Evolutionary conservation across 2,888 invertebrate species (phyloP), one percentile per base, ranked within the genome.

Genomic region (Perizoma flavofasciatum): DNA sequence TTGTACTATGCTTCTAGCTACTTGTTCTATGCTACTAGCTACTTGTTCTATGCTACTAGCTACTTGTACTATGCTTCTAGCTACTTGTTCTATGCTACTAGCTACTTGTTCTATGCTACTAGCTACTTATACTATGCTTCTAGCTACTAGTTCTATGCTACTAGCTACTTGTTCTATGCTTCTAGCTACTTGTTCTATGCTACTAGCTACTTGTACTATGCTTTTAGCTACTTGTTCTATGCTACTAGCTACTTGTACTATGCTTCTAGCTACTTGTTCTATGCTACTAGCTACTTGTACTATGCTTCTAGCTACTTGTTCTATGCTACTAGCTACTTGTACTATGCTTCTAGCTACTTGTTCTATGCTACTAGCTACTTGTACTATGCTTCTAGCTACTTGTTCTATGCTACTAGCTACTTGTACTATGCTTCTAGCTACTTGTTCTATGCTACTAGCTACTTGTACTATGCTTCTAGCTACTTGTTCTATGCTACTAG

Each of bases 181-280:
- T n/a, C 41, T 41, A n/a, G 2, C n/a, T 41, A 41, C n/a, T 41
- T 9, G 9, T 4, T 4, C 7, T 37, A 1, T 33, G 49, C 51
- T 56, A 22, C n/a, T n/a, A n/a, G 62, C 57, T 57, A 22, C 22
- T 22, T 22, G 22, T 22, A 22, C 22, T 22, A 22, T 22, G 55
- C 49, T 55, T 11, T 33, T 37, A 37, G 11, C 5, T 37, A 37
- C 7, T 37, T 5, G 37, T 3, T 2, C 37, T 37, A 4, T 22
- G 51, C 48, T 56, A 32, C 41, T 40, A 35, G 10, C 45, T 51
- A 46, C 56, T 50, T 11, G 39, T 45, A n/a, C 37, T 37, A 45
- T 33, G 9, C 10, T 43, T n/a, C 41, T 41, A n/a, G 2, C n/a
- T 41, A 41, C n/a, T 41, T 9, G 9, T 4, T 4, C 7, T 37